phyloP scores from a whole-genome alignment of 1,140 invertebrate species.

The Pectinophora gossypiella region DNA sequence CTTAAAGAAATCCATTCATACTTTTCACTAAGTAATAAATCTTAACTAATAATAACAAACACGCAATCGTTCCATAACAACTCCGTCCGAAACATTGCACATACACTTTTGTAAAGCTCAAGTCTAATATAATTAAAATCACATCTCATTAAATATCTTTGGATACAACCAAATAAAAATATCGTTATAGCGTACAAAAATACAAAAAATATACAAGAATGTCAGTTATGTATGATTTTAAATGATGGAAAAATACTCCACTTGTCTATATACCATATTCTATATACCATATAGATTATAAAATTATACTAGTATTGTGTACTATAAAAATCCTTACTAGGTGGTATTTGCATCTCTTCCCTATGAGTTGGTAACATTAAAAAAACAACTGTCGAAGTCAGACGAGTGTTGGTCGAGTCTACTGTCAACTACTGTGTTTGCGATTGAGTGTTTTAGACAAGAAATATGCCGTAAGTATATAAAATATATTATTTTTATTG shows the following conservation, averaged over 20 bases:
- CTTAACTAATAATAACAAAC: constrained; percentile 52
- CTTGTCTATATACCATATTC: constrained; percentile 18
- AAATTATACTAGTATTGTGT: too few relatives aligned
- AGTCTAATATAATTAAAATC: constrained; percentile 62
- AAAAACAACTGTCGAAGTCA: too few relatives aligned
- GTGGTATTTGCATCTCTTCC: too few relatives aligned
- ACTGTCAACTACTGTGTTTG: too few relatives aligned
- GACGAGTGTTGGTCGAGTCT: too few relatives aligned
- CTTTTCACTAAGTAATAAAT: not conserved
- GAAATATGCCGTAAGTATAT: too few relatives aligned
- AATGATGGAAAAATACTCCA: constrained; percentile 17
- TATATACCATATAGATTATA: too few relatives aligned
- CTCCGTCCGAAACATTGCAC: constrained; percentile 44
- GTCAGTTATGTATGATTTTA: constrained; percentile 31
- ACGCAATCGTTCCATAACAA: constrained; percentile 37
- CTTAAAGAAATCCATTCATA: not conserved
- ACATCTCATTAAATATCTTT: constrained; percentile 74
- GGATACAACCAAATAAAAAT: constrained; percentile 69
- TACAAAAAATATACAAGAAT: constrained; percentile 70
- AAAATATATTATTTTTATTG: too few relatives aligned
- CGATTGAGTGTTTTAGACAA: too few relatives aligned
- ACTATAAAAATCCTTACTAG: too few relatives aligned
- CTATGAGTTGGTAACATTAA: too few relatives aligned
- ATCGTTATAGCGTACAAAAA: constrained; percentile 64
- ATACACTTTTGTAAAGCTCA: constrained; percentile 66